phyloP scores from a whole-genome alignment of 2,888 invertebrate species.

The Polia nebulosa region DNA sequence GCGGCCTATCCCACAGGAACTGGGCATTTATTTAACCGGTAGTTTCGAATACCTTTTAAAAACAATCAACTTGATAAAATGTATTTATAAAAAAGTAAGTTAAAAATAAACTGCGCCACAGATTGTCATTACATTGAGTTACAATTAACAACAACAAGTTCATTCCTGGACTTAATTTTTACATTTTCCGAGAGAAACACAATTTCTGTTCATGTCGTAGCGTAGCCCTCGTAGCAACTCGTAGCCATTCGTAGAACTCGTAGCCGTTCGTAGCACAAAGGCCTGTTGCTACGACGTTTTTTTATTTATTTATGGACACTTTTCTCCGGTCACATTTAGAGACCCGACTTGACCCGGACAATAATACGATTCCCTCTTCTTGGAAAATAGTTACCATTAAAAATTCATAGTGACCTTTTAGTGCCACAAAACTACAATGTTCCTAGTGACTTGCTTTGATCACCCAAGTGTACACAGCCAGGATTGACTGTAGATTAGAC shows the following conservation, averaged over 20 bases:
- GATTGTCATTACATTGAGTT: neutral
- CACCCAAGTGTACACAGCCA: conserved; percentile 7
- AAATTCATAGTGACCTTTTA: conserved; percentile 65
- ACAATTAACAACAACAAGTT: conserved; percentile 10
- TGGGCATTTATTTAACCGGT: too few species aligned
- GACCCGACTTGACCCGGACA: conserved; percentile 57
- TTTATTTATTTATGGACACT: conserved; percentile 68
- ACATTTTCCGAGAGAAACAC: conserved; percentile 27
- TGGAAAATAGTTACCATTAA: conserved; percentile 63
- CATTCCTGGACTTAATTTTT: conserved; percentile 1
- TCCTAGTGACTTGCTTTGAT: conserved; percentile 43
- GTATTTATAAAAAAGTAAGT: neutral
- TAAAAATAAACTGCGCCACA: neutral
- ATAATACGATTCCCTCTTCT: conserved; percentile 56
- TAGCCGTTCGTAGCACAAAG: conserved; percentile 50
- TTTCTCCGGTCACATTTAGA: conserved; percentile 66
- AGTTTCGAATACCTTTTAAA: too few species aligned
- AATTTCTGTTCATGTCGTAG: conserved; percentile 34
- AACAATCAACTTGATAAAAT: too few species aligned
- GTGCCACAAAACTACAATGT: conserved; percentile 46
- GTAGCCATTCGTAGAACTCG: conserved; percentile 27
- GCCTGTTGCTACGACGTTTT: conserved; percentile 46
- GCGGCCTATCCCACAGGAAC: too few species aligned
- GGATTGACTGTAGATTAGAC: conserved; percentile 31
- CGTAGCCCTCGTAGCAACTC: conserved; percentile 17